phyloP scores from a whole-genome alignment of 2,113 vertebrate species.

The Rhegmatorhina hoffmannsi region DNA sequence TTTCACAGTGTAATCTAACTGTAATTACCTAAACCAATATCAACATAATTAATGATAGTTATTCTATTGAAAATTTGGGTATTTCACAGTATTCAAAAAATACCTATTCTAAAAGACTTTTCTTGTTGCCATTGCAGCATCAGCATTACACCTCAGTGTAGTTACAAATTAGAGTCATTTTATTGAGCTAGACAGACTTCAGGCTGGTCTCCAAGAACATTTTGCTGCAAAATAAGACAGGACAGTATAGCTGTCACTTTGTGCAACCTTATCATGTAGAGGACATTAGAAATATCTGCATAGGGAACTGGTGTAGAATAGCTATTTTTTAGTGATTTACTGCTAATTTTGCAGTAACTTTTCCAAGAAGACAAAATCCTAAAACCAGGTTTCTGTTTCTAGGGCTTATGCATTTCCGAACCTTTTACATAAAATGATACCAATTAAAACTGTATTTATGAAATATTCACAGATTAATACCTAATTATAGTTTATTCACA shows the following conservation, averaged over 20 bases:
- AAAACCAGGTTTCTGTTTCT: background rate
- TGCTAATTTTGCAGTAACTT: background rate
- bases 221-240: background rate
- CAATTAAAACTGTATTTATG: background rate
- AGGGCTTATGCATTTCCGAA: background rate
- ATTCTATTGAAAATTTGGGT: background rate
- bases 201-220: background rate
- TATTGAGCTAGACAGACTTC: background rate
- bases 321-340: background rate
- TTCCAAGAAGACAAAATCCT: background rate
- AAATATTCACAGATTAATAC: background rate
- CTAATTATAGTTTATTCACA: background rate
- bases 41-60: background rate
- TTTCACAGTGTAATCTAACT: conserved; percentile 37
- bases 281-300: background rate
- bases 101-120: background rate
- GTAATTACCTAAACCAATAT: conserved; percentile 22
- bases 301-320: background rate
- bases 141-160: background rate
- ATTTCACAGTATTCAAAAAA: background rate
- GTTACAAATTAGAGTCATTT: background rate
- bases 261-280: background rate
- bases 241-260: background rate
- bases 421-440: background rate
- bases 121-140: background rate